Conservation (phyloP, 2,797 vertebrate genomes). For the Diplodus sargus region DNA sequence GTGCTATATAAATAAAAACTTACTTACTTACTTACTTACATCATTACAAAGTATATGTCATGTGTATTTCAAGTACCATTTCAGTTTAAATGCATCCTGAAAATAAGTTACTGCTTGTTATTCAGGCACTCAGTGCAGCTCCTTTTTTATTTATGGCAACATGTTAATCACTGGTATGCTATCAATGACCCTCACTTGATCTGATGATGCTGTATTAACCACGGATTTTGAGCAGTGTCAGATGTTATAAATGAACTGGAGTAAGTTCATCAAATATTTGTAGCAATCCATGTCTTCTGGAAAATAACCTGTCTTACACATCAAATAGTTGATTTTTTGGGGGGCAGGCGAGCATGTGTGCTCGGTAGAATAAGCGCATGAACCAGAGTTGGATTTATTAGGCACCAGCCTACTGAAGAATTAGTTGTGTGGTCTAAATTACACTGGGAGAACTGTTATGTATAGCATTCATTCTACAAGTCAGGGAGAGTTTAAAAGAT, state of each 20-base stretch:
- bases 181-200: constrained; percentile 1
- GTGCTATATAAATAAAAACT: no score
- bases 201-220: constrained; percentile 1
- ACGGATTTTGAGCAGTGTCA: not conserved
- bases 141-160: not conserved
- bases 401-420: not conserved
- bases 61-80: not conserved
- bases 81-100: not conserved
- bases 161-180: not conserved
- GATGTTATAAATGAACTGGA: not conserved
- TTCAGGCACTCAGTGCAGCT: not conserved
- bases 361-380: not conserved
- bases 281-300: not conserved
- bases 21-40: no score
- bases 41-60: no score
- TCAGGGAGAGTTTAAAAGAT: not conserved
- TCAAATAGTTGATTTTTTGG: not conserved
- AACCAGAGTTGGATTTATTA: not conserved
- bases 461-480: not conserved
- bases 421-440: no score
- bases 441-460: not conserved
- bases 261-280: constrained; percentile 14
- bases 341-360: not conserved
- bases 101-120: not conserved
- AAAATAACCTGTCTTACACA: constrained; percentile 8